Evolutionary conservation across 2,888 invertebrate genomes (phyloP), one percentile per base, ranked within the genome.

Genomic region (Sycophila texana): DNA sequence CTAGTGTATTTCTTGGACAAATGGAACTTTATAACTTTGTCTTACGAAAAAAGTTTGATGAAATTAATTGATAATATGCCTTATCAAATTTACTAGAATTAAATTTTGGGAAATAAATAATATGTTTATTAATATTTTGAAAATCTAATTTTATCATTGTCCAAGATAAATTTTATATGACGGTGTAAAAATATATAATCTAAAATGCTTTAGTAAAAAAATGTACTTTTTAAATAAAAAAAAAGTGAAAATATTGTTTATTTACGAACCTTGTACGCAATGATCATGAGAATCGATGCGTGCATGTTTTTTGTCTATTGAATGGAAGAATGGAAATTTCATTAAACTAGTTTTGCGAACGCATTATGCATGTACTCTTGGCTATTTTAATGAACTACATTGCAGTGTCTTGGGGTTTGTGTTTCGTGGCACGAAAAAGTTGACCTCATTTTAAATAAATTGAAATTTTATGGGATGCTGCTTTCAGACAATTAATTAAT

Each of bases 261-360:
- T 30, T 63, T 30, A 20, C 39, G 39, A 30, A 18, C 39, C 63
- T n/a, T 63, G 63, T 2, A 18, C 18, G 30, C 63, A 39, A 61
- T 61, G n/a, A 22, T 53, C 67, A 30, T 12, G 22, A 66, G 51
- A 12, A 66, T 66, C 66, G 20, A 49, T 51, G n/a, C n/a, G 30
- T 47, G 65, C 74, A 47, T 66, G 66, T 49, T 49, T 55, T 55
- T 57, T 47, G 16, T 55, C 55, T 55, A 74, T 74, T 63, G 73
- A 57, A 63, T 74, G n/a, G n/a, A 47, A 22, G 55, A 65, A 74
- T 65, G 65, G n/a, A 22, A 55, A 74, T 57, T 5, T 65, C 30
- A 65, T 26, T 20, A 61, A 18, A 39, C 13, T 61, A 26, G 18
- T 39, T 16, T n/a, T 55, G 7, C 30, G 26, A 18, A 4, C 20